phyloP scores from a whole-genome alignment of 2,797 vertebrate species.

The Carapus acus region DNA sequence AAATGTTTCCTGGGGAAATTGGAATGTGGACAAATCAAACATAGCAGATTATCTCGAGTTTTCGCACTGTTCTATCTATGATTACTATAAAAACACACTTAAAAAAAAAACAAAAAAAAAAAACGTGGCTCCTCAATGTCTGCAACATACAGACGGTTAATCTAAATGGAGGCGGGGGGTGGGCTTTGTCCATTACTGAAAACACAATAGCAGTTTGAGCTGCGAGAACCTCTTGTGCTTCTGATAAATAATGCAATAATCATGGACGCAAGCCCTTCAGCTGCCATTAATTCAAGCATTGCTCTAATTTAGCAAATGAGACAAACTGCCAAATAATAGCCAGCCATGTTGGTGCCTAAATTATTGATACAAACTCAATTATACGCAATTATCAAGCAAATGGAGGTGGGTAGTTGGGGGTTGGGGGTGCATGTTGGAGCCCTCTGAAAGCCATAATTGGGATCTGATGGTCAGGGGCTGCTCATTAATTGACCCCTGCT shows the following conservation, averaged over 20 bases:
- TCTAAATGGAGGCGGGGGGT: background rate
- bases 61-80: too few relatives aligned
- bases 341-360: constrained; percentile 46
- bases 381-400: constrained; percentile 62
- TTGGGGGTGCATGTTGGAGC: constrained; percentile 29
- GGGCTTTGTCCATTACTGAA: too few relatives aligned
- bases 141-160: background rate
- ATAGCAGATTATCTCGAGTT: too few relatives aligned
- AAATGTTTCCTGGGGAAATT: constrained; percentile 9
- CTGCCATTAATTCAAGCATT: constrained; percentile 35
- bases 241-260: constrained; percentile 37
- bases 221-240: constrained; percentile 17
- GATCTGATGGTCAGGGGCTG: constrained; percentile 62
- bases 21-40: too few relatives aligned
- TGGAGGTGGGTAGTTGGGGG: constrained; percentile 42
- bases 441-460: constrained; percentile 64
- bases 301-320: constrained; percentile 47
- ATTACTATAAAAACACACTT: too few relatives aligned
- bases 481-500: constrained; percentile 70
- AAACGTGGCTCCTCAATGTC: too few relatives aligned
- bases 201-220: constrained; percentile 1
- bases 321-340: constrained; percentile 41
- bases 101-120: too few relatives aligned
- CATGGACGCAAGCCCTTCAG: constrained; percentile 8
- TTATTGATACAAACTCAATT: constrained; percentile 65